A percentile compares a stretch with the other conserved stretches of the same genome.
Conservation (phyloP, 1,140 invertebrate species). For the Zelostemma sp. region DNA sequence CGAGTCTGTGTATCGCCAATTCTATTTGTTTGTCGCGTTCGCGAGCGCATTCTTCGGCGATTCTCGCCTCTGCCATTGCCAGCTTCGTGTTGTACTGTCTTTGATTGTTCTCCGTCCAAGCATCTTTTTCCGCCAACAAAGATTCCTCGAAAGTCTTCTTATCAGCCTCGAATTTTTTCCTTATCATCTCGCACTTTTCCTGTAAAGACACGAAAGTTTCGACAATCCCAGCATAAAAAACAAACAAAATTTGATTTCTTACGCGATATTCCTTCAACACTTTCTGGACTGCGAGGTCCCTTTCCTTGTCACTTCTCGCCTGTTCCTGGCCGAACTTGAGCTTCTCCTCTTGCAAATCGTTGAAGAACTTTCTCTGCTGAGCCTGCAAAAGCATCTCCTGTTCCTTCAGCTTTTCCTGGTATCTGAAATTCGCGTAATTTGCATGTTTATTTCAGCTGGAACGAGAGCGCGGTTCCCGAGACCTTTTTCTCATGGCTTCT, state of each 20-base stretch:
- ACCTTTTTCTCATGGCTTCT: slow-evolving; percentile 68
- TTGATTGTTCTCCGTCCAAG: slow-evolving; percentile 72
- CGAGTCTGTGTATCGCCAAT: slow-evolving; percentile 74
- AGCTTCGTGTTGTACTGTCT: slow-evolving; percentile 71
- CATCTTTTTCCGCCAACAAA: slow-evolving; percentile 71
- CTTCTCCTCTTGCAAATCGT: slow-evolving; percentile 57
- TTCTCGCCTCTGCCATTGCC: slow-evolving; percentile 72
- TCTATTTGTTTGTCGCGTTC: slow-evolving; percentile 79
- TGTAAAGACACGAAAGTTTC: slow-evolving; percentile 23
- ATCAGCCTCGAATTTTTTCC: slow-evolving; percentile 69
- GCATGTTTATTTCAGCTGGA: not conserved
- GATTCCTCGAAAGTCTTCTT: slow-evolving; percentile 71
- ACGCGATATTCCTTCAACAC: slow-evolving; percentile 53
- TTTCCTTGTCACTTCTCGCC: slow-evolving; percentile 47
- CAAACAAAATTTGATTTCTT: slow-evolving; percentile 2
- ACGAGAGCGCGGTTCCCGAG: slow-evolving; percentile 2
- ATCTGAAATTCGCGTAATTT: slow-evolving; percentile 34
- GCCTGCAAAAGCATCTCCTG: slow-evolving; percentile 53
- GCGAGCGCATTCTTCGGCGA: slow-evolving; percentile 73
- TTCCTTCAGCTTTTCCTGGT: slow-evolving; percentile 59
- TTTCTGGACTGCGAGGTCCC: slow-evolving; percentile 46
- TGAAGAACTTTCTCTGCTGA: slow-evolving; percentile 52
- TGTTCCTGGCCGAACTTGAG: slow-evolving; percentile 50
- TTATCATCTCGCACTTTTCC: slow-evolving; percentile 59
- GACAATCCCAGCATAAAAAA: not conserved